Evolutionary conservation across 2,113 vertebrate species (phyloP).

Genomic region (Trematocara unimaculatum): DNA sequence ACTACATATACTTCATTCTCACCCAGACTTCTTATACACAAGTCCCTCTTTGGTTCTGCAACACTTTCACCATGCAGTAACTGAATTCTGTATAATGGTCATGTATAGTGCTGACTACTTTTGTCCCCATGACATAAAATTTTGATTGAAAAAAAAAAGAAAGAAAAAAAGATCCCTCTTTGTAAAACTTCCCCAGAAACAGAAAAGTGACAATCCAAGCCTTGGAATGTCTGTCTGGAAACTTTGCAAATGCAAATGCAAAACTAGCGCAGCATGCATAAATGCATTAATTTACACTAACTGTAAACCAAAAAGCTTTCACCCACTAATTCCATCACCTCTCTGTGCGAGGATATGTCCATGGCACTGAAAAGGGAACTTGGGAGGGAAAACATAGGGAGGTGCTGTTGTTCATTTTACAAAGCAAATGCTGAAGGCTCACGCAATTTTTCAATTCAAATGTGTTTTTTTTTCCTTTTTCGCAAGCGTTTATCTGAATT

Average conservation of each 20-base stretch:
- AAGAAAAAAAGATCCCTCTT: not conserved
- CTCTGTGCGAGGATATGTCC: slow-evolving; percentile 1
- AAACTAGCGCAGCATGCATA: not conserved
- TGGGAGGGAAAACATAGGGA: slow-evolving; percentile 25
- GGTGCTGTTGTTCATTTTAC: slow-evolving; percentile 54
- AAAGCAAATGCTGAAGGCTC: not conserved
- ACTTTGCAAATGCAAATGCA: not conserved
- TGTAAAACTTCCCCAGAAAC: not conserved
- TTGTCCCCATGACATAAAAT: not conserved
- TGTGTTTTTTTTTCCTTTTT: not conserved
- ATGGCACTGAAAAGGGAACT: slow-evolving; percentile 18
- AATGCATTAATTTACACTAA: not conserved
- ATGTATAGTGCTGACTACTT: not conserved
- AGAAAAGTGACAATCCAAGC: not conserved
- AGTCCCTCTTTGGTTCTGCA: not conserved
- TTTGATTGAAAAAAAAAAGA: not conserved
- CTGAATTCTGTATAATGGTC: not conserved
- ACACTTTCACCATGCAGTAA: not conserved
- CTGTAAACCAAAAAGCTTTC: not conserved
- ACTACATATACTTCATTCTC: not conserved
- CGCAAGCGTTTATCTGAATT: not conserved
- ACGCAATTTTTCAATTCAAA: not conserved
- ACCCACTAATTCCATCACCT: not conserved
- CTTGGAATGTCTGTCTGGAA: not conserved
- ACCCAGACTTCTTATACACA: not conserved